Evolutionary conservation across 2,797 vertebrate genomes (phyloP), one percentile per base, ranked within the genome.

Genomic region (Furcifer pardalis): DNA sequence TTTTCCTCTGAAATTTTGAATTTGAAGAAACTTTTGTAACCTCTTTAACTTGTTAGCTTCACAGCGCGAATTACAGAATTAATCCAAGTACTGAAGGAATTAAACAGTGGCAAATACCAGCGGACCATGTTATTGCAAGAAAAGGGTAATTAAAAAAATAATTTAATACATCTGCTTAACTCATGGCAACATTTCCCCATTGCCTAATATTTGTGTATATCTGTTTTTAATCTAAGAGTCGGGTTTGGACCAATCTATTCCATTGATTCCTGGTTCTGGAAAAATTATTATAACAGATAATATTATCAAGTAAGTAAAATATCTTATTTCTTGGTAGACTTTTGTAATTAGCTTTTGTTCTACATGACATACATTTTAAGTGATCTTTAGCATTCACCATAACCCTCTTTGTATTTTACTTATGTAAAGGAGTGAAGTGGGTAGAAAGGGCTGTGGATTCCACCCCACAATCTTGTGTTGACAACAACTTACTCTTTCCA

Each of bases 31-130:
- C 78, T 12, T 75, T 71, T 21, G 8, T 80, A 68, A 76, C 44
- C 25, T 25, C 4, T 84, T 81, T 89, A 37, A 19, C 35, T 90
- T 83, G 90, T 84, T 87, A 99, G 99, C 82, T 99, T 99, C 94
- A 99, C 99, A 23, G 93, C 97, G 88, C 97, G 98, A 44, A 99
- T 99, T 94, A 98, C 98, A 37, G 98, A 99, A 93, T 96, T 99
- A 92, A 99, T 97, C 96, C 98, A 97, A 89, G 99, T 99, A 84
- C 95, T 99, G 79, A 98, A 97, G 89, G 98, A 99, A 78, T 96
- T 99, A 94, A 99, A 99, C 80, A 85, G 94, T 86, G 99, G 99
- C 88, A 98, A 95, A 96, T 99, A 99, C 7, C 97, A 99, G 30
- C 97, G 98, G 75, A 99, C 99, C 73, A 99, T 99, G 99, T 93